Percentiles rank a stretch among this genome's conserved stretches.
phyloP scores from a whole-genome alignment of 1,140 invertebrate species.

The Steinernema khuongi region DNA sequence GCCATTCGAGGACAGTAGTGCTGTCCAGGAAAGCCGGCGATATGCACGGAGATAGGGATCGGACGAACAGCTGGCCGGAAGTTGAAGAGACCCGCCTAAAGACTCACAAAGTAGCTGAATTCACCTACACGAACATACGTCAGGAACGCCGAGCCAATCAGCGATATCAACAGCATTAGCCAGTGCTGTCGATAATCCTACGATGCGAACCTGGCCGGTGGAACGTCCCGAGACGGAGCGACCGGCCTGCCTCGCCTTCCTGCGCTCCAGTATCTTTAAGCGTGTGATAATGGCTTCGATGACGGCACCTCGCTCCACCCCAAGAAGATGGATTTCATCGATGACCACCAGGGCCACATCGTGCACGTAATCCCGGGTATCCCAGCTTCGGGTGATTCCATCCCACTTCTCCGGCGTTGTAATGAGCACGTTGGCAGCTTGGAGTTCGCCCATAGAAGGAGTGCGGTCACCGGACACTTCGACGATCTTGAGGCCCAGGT shows the following conservation, averaged over 20 bases:
- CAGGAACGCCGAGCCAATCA: slow-evolving; percentile 85
- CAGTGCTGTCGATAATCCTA: slow-evolving; percentile 91
- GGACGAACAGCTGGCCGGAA: slow-evolving; percentile 93
- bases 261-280: slow-evolving; percentile 49
- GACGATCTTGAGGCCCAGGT: slow-evolving; percentile 77
- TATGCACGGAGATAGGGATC: slow-evolving; percentile 91
- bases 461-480: slow-evolving; percentile 93
- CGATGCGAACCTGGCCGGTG: slow-evolving; percentile 68
- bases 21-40: slow-evolving; percentile 84
- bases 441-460: slow-evolving; percentile 80
- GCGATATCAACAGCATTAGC: slow-evolving; percentile 94
- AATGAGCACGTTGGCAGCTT: slow-evolving; percentile 81
- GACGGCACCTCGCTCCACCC: slow-evolving; percentile 68
- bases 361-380: slow-evolving; percentile 86
- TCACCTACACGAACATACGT: slow-evolving; percentile 59
- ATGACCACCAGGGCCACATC: slow-evolving; percentile 88
- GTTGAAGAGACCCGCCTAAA: slow-evolving; percentile 77
- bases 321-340: slow-evolving; percentile 95
- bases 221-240: neutral
- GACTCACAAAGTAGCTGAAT: slow-evolving; percentile 3
- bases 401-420: slow-evolving; percentile 99
- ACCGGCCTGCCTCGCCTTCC: neutral
- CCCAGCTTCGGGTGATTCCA: slow-evolving; percentile 93
- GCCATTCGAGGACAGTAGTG: slow-evolving; percentile 99
- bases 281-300: slow-evolving; percentile 69